Evolutionary conservation across 2,113 vertebrate genomes (phyloP), one percentile per base, ranked within the genome.

Genomic region (Alouatta palliata): DNA sequence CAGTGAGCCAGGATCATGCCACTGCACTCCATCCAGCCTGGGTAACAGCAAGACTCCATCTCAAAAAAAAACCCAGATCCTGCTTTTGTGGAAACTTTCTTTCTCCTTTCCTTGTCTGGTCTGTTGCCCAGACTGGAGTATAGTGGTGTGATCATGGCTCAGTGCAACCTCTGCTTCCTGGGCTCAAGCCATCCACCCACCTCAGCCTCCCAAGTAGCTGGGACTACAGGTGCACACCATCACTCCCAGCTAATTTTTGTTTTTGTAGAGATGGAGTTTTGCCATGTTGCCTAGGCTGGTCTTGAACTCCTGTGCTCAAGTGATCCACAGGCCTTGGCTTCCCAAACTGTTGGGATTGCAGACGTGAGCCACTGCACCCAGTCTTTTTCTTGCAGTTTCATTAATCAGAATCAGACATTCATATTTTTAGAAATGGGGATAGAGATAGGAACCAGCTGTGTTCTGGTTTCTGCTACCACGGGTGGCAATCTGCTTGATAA

Each of bases 341-440:
- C 75, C 14, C 14, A 19, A 47, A 47, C 43, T 45, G 43, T 8
- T 47, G 43, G 27, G 27, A 47, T 77, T 77, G 32, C 14, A 47
- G 75, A 27, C 8, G 27, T 47, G 27, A 77, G 75, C 75, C 75
- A 77, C 43, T 14, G 4, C 14, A 8, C 14, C 14, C 27, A 9
- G 75, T 95, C 13, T 97, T 83, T 91, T 91, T 43, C 79, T 80
- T 92, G 52, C 47, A 88, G 30, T 95, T 97, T 90, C 66, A 92
- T 90, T 86, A 93, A 94, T 95, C n/a, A 96, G 83, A 90, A 96
- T 93, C 27, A 95, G 75, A 73, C 25, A 77, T 90, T 40, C 20
- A 45, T 92, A 95, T 81, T 97, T 70, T 95, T 94, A 87, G 94
- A 96, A 90, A 95, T 68, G 37, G 73, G 70, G 35, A 21, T 81